Evolutionary conservation across 2,113 vertebrate genomes (phyloP), one percentile per base, ranked within the genome.

Genomic region (Aplodontia rufa): DNA sequence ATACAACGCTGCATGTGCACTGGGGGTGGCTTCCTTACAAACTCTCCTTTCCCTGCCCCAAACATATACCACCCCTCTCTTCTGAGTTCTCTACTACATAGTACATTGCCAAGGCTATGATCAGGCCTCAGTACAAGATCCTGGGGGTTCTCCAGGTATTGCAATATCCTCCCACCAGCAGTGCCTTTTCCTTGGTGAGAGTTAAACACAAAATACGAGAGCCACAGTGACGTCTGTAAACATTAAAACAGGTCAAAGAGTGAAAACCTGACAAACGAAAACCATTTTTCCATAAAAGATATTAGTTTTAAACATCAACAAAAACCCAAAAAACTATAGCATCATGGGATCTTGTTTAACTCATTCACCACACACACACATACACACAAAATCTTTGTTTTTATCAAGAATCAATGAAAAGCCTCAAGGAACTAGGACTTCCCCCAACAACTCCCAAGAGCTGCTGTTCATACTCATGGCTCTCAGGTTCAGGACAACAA

Each of bases 191-290:
- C 92, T 96, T 53, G 62, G 51, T 93, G 86, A 84, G 93, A 89
- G 58, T n/a, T 82, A 62, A 83, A 83, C 47, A 60, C 80, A 81
- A 47, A 97, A 80, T 62, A 37, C 1, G n/a, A 89, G 85, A 72
- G 16, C 87, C 90, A 93, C 37, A 64, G 88, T 89, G 72, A 98
- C 68, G 76, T 96, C 90, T 96, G 95, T 98, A 97, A 98, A 97
- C 60, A 97, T 96, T 91, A 90, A 71, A 78, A 92, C 92, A 94
- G 91, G 78, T 95, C 40, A 32, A 53, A 96, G 66, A 93, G 74
- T 58, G 90, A 95, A 97, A 96, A 97, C 87, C 85, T 53, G 71
- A 51, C 69, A 96, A 35, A 88, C 64, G 62, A 91, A 75, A 96
- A 64, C 20, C 32, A 64, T 49, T 85, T 74, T 82, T 81, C 86